Conservation (phyloP, 2,797 vertebrate genomes). For the Oreonectes daqikongensis region DNA sequence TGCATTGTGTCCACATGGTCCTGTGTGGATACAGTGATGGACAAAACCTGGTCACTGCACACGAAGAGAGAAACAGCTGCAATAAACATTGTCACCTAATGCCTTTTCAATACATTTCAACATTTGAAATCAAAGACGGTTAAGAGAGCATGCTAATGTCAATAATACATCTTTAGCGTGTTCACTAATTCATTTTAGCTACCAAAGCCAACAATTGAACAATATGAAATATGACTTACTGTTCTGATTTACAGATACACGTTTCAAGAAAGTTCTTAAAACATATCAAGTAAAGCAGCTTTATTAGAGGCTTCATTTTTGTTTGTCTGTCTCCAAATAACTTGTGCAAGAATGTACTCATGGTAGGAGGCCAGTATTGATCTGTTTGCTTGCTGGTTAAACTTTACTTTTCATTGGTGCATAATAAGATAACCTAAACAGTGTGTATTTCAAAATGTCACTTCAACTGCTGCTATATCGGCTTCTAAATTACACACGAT, state of each 20-base stretch:
- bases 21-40: conserved; percentile 69
- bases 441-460: neutral
- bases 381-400: conserved; percentile 69
- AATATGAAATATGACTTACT: conserved; percentile 64
- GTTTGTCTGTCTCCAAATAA: conserved; percentile 50
- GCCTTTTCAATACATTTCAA: too few relatives aligned
- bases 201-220: neutral
- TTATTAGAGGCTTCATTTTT: conserved; percentile 67
- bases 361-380: conserved; percentile 66
- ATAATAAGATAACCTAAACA: neutral
- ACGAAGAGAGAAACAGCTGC: conserved; percentile 6
- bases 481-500: too few relatives aligned
- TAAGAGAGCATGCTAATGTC: too few relatives aligned
- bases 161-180: too few relatives aligned
- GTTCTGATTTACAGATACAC: conserved; percentile 57
- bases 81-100: neutral
- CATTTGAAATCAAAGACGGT: too few relatives aligned
- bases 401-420: conserved; percentile 63
- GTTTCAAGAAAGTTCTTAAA: conserved; percentile 57
- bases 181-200: too few relatives aligned
- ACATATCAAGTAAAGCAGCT: conserved; percentile 61
- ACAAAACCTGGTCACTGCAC: conserved; percentile 73
- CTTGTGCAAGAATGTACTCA: conserved; percentile 50
- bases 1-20: conserved; percentile 70
- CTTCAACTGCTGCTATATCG: neutral